Percentiles rank a stretch among this genome's conserved stretches.
phyloP scores from a whole-genome alignment of 2,888 invertebrate species.

The Latrodectus elegans region DNA sequence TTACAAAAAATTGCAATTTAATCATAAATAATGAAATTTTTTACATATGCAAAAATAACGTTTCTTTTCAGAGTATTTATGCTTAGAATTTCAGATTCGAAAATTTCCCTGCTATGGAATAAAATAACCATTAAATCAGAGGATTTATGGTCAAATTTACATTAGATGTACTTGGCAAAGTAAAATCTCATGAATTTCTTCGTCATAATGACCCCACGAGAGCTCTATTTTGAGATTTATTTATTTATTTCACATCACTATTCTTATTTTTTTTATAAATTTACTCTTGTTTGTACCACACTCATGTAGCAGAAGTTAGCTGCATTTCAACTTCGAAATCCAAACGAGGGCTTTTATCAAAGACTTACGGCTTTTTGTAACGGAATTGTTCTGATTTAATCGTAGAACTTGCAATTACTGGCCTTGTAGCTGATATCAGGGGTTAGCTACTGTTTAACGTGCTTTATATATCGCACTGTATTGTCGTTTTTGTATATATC shows the following conservation, averaged over 20 bases:
- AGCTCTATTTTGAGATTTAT: conserved; percentile 40
- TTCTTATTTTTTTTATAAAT: conserved; percentile 20
- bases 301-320: conserved; percentile 10
- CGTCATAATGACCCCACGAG: conserved; percentile 28
- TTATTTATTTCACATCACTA: conserved; percentile 34
- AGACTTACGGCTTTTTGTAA: conserved; percentile 42
- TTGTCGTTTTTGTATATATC: background rate
- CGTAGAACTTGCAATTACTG: conserved; percentile 24
- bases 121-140: conserved; percentile 55
- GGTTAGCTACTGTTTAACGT: background rate
- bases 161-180: conserved; percentile 48
- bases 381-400: conserved; percentile 47
- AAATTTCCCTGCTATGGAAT: conserved; percentile 32
- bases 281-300: conserved; percentile 17
- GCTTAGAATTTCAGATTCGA: conserved; percentile 4
- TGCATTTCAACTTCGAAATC: conserved; percentile 3
- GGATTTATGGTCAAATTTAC: conserved; percentile 49
- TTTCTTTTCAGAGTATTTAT: background rate
- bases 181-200: conserved; percentile 57
- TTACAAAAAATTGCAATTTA: no score
- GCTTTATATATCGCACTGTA: background rate
- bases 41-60: no score
- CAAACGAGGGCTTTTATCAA: conserved; percentile 27
- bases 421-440: background rate
- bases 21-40: no score